Conservation (phyloP, 2,113 vertebrate species). For the Anolis sagrei region DNA sequence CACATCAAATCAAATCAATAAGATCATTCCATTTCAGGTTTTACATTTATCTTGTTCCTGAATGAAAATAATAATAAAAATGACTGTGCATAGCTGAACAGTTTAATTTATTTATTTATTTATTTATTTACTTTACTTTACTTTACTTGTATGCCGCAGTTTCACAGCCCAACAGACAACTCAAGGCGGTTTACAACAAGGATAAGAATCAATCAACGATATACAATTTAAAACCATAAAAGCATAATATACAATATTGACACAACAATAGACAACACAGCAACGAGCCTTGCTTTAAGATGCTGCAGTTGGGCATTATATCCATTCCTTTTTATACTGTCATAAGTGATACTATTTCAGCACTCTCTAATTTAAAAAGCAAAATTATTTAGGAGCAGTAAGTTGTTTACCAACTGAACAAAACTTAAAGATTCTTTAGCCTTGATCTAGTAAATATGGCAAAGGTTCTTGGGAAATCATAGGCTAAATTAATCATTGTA, state of each 20-base stretch:
- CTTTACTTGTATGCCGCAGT: too few relatives aligned
- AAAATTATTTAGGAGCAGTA: background rate
- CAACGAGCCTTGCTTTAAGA: background rate
- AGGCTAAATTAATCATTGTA: background rate
- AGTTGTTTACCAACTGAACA: background rate
- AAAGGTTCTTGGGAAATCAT: background rate
- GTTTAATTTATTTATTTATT: too few relatives aligned
- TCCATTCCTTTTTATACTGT: background rate
- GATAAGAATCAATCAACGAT: too few relatives aligned
- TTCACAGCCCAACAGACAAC: too few relatives aligned
- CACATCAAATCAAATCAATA: background rate
- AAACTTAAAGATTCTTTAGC: background rate
- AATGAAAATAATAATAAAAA: background rate
- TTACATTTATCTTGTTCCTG: background rate
- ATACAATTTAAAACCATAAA: too few relatives aligned
- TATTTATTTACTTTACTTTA: too few relatives aligned
- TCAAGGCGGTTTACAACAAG: too few relatives aligned
- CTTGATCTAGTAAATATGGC: background rate
- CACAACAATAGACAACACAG: background rate
- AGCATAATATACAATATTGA: too few relatives aligned
- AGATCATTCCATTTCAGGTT: background rate
- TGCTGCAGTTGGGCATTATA: slow-evolving; percentile 25
- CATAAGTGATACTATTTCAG: background rate
- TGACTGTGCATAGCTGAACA: background rate
- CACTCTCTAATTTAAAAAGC: background rate